These are phyloP conservation scores for Phengaris arion DNA, from an alignment of 2,888 invertebrate genomes.

Conservation along the genomic window DNA sequence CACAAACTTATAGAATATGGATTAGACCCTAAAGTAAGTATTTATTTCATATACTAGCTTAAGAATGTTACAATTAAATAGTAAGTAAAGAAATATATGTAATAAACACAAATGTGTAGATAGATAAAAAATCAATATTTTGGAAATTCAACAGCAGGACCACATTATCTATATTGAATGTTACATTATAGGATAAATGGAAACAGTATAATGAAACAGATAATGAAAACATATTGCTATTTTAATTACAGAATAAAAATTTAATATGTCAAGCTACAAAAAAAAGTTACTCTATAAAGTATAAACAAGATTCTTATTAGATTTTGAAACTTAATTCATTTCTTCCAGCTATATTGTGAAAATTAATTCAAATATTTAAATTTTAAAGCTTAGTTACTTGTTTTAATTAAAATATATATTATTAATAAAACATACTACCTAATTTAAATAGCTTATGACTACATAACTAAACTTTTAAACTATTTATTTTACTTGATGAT, in stretches of 20 bases:
- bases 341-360: no score
- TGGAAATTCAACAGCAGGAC: background rate
- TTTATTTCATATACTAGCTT: background rate
- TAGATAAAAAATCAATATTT: background rate
- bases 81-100: background rate
- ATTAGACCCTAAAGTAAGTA: slow-evolving; percentile 91
- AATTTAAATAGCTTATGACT: no score
- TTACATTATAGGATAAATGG: background rate
- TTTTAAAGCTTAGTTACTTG: no score
- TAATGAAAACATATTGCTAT: background rate
- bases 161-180: background rate
- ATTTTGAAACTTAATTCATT: background rate
- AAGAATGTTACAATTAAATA: background rate
- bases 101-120: background rate
- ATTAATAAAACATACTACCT: no score
- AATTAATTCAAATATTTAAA: no score
- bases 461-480: background rate
- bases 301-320: slow-evolving; percentile 22
- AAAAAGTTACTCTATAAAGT: background rate
- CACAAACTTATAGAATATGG: slow-evolving; percentile 97
- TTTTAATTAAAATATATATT: no score
- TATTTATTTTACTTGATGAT: background rate
- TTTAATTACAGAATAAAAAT: background rate
- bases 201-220: background rate
- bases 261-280: background rate